Evolutionary conservation across 2,888 invertebrate genomes (phyloP).

Genomic region (Lutraria lutraria): DNA sequence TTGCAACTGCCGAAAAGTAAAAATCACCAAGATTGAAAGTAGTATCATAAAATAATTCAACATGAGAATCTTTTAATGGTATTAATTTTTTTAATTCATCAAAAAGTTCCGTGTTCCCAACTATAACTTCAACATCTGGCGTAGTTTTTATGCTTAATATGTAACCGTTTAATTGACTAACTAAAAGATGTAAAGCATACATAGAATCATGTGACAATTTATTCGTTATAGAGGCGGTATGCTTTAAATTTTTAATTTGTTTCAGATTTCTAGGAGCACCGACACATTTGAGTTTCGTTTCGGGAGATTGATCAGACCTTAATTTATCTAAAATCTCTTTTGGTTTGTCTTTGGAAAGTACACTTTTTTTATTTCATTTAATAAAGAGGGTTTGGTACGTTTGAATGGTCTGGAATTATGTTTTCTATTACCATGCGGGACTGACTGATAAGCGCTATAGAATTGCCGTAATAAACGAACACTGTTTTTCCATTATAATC

Average conservation of each 20-base stretch:
- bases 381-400: slow-evolving; percentile 24
- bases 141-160: slow-evolving; percentile 56
- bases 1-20: slow-evolving; percentile 43
- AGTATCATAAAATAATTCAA: slow-evolving; percentile 52
- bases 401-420: not conserved
- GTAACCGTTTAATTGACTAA: slow-evolving; percentile 44
- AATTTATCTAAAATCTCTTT: not conserved
- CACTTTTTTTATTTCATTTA: slow-evolving; percentile 1
- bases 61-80: slow-evolving; percentile 34
- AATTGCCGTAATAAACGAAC: slow-evolving; percentile 10
- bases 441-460: not conserved
- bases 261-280: slow-evolving; percentile 24
- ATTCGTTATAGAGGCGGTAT: not conserved
- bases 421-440: slow-evolving; percentile 16
- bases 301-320: not conserved
- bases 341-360: not conserved
- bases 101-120: slow-evolving; percentile 46
- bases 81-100: slow-evolving; percentile 47
- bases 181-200: slow-evolving; percentile 44
- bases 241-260: slow-evolving; percentile 28
- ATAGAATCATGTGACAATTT: slow-evolving; percentile 53
- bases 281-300: not conserved
- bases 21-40: slow-evolving; percentile 54
- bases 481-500: slow-evolving; percentile 27
- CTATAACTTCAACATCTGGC: slow-evolving; percentile 55